These are phyloP conservation scores for Siniperca scherzeri DNA, from an alignment of 2,797 vertebrate genomes.

Conservation along the genomic window DNA sequence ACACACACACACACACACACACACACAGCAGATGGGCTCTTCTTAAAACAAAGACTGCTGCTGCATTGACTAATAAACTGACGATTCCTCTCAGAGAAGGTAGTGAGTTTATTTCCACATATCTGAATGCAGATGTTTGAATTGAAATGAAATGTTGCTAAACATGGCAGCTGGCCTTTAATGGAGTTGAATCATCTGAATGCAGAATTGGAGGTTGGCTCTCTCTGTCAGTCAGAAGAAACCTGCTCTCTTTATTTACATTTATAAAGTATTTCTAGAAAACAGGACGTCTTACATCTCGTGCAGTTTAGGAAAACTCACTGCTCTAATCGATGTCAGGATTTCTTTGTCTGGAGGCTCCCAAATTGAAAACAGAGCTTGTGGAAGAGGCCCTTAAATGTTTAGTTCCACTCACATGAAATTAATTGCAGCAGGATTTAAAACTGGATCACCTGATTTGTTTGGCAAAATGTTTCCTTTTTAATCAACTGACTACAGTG, in stretches of 20 bases:
- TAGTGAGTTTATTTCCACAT: conserved; percentile 5
- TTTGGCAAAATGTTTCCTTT: background rate
- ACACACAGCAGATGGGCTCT: conserved; percentile 67
- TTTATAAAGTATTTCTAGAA: background rate
- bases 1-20: conserved; percentile 16
- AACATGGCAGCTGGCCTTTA: background rate
- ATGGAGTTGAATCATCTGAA: background rate
- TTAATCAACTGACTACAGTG: background rate
- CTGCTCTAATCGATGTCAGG: background rate
- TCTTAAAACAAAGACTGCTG: conserved; percentile 59
- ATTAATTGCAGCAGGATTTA: background rate
- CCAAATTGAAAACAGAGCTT: too few species aligned
- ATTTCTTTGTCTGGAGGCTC: background rate
- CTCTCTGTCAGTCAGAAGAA: background rate
- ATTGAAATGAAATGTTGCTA: background rate
- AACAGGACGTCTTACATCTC: background rate
- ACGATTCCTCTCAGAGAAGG: conserved; percentile 10
- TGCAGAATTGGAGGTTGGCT: background rate
- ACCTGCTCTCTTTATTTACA: background rate
- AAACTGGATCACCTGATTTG: background rate
- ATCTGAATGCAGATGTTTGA: conserved; percentile 18
- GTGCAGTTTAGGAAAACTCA: background rate
- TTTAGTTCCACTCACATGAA: background rate
- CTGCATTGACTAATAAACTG: conserved; percentile 29
- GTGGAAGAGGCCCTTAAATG: background rate